Conservation (phyloP, 2,113 vertebrate genomes). For the Muntiacus muntjak region DNA sequence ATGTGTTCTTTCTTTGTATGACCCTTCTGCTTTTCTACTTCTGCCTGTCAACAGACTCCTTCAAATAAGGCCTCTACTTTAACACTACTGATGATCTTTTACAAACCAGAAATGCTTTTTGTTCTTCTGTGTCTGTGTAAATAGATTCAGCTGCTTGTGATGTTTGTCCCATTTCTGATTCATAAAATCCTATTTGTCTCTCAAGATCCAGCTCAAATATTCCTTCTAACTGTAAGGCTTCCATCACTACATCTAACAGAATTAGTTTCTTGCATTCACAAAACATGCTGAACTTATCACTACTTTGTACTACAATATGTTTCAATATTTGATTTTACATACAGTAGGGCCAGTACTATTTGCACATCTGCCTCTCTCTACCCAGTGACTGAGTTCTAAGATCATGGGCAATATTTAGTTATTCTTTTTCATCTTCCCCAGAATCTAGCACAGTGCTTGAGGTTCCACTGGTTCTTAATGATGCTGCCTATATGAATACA, state of each 20-base stretch:
- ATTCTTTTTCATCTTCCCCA: neutral
- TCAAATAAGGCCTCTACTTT: neutral
- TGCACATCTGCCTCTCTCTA: neutral
- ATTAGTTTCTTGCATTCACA: neutral
- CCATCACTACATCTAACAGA: neutral
- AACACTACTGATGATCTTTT: neutral
- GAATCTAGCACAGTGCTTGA: neutral
- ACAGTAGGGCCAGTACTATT: neutral
- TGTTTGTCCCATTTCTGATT: neutral
- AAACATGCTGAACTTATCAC: neutral
- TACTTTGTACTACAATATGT: neutral
- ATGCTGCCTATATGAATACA: neutral
- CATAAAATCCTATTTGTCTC: neutral
- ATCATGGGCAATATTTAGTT: neutral
- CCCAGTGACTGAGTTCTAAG: neutral
- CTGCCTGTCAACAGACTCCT: neutral
- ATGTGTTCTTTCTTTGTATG: neutral
- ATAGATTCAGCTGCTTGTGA: neutral
- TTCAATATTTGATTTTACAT: conserved; percentile 17
- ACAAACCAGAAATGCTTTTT: neutral
- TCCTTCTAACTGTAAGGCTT: neutral
- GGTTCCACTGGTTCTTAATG: neutral
- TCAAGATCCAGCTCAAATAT: neutral
- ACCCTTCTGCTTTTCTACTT: neutral
- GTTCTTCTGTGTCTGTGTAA: neutral